These are phyloP conservation scores for Chanos chanos DNA, from an alignment of 2,797 vertebrate species.

Conservation along the genomic window DNA sequence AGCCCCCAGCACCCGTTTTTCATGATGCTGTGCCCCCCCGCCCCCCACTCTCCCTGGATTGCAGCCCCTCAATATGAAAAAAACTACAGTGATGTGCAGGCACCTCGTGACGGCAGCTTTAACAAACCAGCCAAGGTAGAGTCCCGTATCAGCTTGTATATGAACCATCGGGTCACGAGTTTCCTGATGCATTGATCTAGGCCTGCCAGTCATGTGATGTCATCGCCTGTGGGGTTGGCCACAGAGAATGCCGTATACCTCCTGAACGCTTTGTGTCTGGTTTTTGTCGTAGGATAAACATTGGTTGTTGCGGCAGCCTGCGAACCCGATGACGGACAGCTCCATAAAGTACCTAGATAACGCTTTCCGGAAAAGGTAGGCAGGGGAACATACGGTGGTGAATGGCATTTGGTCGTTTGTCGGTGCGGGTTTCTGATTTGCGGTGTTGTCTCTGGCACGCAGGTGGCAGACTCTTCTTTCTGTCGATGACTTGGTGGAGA, in stretches of 20 bases:
- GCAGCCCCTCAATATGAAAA: conserved; percentile 71
- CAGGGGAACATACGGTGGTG: neutral
- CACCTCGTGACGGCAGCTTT: conserved; percentile 76
- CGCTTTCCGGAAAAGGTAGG: conserved; percentile 67
- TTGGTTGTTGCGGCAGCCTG: conserved; percentile 76
- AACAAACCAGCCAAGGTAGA: conserved; percentile 69
- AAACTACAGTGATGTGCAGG: conserved; percentile 58
- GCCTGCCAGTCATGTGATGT: too few species aligned
- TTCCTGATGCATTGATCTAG: too few species aligned
- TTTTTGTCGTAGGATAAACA: conserved; percentile 70
- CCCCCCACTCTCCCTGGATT: conserved; percentile 75
- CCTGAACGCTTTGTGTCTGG: neutral
- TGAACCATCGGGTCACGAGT: neutral
- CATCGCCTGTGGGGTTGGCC: too few species aligned
- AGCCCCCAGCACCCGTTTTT: conserved; percentile 71
- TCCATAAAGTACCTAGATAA: conserved; percentile 68
- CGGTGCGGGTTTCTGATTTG: neutral
- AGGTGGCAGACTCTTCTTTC: conserved; percentile 79
- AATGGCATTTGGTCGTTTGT: neutral
- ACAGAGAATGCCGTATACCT: neutral
- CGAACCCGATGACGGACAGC: conserved; percentile 69
- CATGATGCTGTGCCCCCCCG: conserved; percentile 73
- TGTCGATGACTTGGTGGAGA: conserved; percentile 78
- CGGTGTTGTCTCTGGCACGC: neutral
- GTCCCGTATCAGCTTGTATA: neutral